Percentiles rank a stretch among this genome's conserved stretches.
Conservation (phyloP, 2,113 vertebrate genomes). For the Sprattus sprattus region DNA sequence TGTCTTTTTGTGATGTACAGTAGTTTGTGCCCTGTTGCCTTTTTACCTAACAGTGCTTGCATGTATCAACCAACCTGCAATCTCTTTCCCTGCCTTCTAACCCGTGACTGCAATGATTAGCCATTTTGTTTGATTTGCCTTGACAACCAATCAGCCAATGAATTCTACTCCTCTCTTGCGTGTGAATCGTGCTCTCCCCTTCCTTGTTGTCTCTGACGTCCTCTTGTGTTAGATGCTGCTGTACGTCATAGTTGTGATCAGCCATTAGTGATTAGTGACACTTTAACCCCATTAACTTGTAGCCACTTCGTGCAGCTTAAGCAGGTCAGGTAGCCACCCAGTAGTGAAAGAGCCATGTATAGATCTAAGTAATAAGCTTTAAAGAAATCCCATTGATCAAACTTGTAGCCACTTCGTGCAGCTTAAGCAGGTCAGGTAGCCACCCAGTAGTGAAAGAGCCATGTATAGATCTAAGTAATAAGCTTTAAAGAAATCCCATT, state of each 20-base stretch:
- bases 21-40: neutral
- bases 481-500: neutral
- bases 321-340: neutral
- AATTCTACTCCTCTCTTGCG: slow-evolving; percentile 38
- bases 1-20: neutral
- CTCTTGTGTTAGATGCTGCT: neutral
- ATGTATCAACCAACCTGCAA: slow-evolving; percentile 34
- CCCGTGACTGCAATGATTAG: slow-evolving; percentile 46
- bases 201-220: slow-evolving; percentile 27
- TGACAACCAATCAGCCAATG: slow-evolving; percentile 78
- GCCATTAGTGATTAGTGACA: neutral
- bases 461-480: neutral
- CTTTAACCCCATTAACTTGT: neutral
- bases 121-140: slow-evolving; percentile 54
- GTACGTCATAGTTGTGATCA: neutral
- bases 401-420: neutral
- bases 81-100: slow-evolving; percentile 49
- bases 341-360: neutral
- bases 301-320: neutral
- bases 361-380: neutral
- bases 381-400: neutral
- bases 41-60: slow-evolving; percentile 47
- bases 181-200: slow-evolving; percentile 75
- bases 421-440: neutral
- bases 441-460: neutral